Evolutionary conservation across 2,113 vertebrate genomes (phyloP).

Genomic region (Verasper variegatus): DNA sequence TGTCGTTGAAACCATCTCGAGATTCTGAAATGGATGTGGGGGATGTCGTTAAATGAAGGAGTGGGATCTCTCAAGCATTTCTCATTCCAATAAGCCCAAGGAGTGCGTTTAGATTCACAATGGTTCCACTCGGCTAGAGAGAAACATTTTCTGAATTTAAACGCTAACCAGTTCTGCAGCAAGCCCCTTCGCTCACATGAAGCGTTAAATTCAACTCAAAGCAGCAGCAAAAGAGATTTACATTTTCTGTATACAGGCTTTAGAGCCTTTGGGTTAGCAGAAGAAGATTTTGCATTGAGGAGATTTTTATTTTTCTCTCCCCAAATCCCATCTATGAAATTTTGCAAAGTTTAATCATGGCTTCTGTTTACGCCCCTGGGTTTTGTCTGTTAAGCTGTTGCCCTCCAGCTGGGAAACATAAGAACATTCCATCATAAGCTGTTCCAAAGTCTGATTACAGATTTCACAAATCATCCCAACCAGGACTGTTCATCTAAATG

Average conservation of each 20-base stretch:
- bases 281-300: constrained; percentile 69
- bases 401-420: constrained; percentile 49
- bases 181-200: constrained; percentile 65
- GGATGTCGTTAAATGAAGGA: constrained; percentile 61
- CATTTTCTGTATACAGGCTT: constrained; percentile 74
- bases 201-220: constrained; percentile 80
- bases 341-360: constrained; percentile 69
- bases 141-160: constrained; percentile 81
- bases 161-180: constrained; percentile 70
- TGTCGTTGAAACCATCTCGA: constrained; percentile 43
- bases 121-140: constrained; percentile 73
- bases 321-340: constrained; percentile 58
- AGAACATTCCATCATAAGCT: constrained; percentile 64
- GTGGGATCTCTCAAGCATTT: constrained; percentile 69
- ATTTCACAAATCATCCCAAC: constrained; percentile 57
- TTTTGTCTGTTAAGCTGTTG: constrained; percentile 66
- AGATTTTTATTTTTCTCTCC: constrained; percentile 28
- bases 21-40: constrained; percentile 60
- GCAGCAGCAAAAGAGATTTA: constrained; percentile 74
- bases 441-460: constrained; percentile 58
- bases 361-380: constrained; percentile 70
- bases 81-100: constrained; percentile 71
- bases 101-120: constrained; percentile 66
- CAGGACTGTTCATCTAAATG: constrained; percentile 44
- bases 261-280: constrained; percentile 69